Percentiles rank a stretch among this genome's conserved stretches.
Evolutionary conservation across 2,888 invertebrate genomes (phyloP).

Genomic region (Camponotus fellah): DNA sequence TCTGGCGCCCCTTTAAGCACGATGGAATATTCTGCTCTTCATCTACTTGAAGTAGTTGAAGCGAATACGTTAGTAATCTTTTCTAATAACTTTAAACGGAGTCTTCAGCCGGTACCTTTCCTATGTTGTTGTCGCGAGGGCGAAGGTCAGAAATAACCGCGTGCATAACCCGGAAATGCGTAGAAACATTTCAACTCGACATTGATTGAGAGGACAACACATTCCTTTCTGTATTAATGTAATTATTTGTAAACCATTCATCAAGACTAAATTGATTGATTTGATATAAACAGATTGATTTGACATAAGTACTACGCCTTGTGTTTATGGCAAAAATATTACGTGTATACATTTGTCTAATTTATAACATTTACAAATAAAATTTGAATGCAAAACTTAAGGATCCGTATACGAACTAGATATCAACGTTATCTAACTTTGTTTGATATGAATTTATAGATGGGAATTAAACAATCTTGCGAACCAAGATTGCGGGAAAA

Average conservation of each 20-base stretch:
- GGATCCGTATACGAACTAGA: background rate
- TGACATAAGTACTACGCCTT: background rate
- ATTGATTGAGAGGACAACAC: background rate
- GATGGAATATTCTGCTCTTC: constrained; percentile 36
- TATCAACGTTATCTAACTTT: background rate
- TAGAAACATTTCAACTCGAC: constrained; percentile 18
- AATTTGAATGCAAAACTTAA: background rate
- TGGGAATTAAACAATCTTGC: background rate
- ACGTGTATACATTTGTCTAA: background rate
- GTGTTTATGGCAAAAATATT: background rate
- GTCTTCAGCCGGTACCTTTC: constrained; percentile 26
- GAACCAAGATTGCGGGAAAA: background rate
- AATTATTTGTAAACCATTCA: constrained; percentile 4
- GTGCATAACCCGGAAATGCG: background rate
- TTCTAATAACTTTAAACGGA: constrained; percentile 40
- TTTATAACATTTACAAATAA: background rate
- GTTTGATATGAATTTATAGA: background rate
- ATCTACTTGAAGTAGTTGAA: constrained; percentile 37
- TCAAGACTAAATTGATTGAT: constrained; percentile 7
- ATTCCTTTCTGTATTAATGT: background rate
- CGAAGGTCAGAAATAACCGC: constrained; percentile 38
- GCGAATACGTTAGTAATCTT: constrained; percentile 43
- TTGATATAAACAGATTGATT: constrained; percentile 15
- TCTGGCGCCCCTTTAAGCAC: background rate
- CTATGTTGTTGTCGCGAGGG: constrained; percentile 17